These are phyloP conservation scores for Macrophya annulata DNA, from an alignment of 2,888 invertebrate genomes.

Conservation along the genomic window DNA sequence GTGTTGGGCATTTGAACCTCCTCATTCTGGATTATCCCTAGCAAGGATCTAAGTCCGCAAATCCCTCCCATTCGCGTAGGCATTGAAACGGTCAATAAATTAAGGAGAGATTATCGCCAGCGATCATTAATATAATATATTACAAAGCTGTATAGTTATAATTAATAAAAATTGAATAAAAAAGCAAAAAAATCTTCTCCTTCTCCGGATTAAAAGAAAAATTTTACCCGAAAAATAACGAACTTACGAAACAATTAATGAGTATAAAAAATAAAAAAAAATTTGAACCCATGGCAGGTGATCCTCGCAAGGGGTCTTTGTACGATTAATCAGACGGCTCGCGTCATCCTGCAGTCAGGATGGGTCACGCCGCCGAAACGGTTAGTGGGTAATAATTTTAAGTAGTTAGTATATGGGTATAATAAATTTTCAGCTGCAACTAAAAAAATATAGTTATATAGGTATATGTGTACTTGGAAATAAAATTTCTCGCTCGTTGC, in stretches of 20 bases:
- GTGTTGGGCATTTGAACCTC: slow-evolving; percentile 1
- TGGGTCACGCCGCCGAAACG: slow-evolving; percentile 28
- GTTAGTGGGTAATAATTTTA: not conserved
- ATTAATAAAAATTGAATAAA: not conserved
- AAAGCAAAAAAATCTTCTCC: not conserved
- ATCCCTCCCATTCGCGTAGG: not conserved
- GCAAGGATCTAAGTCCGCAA: not conserved
- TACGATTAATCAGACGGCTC: slow-evolving; percentile 47
- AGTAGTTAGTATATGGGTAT: not conserved
- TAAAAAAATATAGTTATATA: not conserved
- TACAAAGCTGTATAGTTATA: not conserved
- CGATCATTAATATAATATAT: not conserved
- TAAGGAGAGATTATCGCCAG: not conserved
- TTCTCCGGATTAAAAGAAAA: not conserved
- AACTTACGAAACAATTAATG: not conserved
- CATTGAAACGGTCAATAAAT: not conserved
- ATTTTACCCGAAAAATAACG: not conserved
- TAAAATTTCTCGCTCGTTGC: slow-evolving; percentile 40
- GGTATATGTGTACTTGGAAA: too few species aligned
- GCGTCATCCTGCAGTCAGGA: slow-evolving; percentile 47
- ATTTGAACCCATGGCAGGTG: slow-evolving; percentile 23
- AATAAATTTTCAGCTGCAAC: slow-evolving; percentile 28
- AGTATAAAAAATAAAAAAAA: not conserved
- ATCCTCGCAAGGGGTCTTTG: slow-evolving; percentile 43
- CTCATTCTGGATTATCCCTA: slow-evolving; percentile 12